Conservation (phyloP, 2,113 vertebrate genomes). For the Puntigrus tetrazona region DNA sequence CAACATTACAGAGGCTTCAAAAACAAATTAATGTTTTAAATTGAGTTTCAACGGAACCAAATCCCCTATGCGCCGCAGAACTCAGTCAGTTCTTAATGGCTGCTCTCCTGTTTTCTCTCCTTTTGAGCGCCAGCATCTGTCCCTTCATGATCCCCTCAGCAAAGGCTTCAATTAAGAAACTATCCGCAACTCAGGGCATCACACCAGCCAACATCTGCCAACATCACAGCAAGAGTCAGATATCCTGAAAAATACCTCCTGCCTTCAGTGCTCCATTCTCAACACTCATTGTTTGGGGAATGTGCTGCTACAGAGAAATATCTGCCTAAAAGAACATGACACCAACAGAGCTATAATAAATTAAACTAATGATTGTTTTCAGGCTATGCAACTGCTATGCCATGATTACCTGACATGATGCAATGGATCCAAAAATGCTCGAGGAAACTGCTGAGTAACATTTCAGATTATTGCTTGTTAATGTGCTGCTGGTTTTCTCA, state of each 20-base stretch:
- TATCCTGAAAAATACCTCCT: constrained; percentile 21
- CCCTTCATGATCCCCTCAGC: constrained; percentile 32
- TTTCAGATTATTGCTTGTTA: constrained; percentile 15
- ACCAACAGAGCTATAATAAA: constrained; percentile 2
- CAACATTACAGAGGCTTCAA: not conserved
- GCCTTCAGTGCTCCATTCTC: constrained; percentile 30
- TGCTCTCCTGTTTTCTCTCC: constrained; percentile 28
- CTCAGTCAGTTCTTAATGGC: constrained; percentile 10
- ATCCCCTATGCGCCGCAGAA: constrained; percentile 15
- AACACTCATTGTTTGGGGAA: not conserved
- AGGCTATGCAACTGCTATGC: not conserved
- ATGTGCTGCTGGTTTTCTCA: constrained; percentile 10
- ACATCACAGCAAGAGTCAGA: constrained; percentile 27
- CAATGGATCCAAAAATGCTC: constrained; percentile 8
- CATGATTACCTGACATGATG: constrained; percentile 28
- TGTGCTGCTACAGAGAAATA: constrained; percentile 24
- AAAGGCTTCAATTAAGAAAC: constrained; percentile 49
- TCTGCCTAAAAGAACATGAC: not conserved
- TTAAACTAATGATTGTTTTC: constrained; percentile 1
- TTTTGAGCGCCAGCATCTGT: constrained; percentile 32
- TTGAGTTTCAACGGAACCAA: not conserved
- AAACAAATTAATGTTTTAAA: constrained; percentile 4
- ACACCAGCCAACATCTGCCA: constrained; percentile 45
- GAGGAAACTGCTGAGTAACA: not conserved
- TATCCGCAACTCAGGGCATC: constrained; percentile 11